phyloP scores from a whole-genome alignment of 53 echinoderm and acorn worm genomes.

The Antedon mediterranea region DNA sequence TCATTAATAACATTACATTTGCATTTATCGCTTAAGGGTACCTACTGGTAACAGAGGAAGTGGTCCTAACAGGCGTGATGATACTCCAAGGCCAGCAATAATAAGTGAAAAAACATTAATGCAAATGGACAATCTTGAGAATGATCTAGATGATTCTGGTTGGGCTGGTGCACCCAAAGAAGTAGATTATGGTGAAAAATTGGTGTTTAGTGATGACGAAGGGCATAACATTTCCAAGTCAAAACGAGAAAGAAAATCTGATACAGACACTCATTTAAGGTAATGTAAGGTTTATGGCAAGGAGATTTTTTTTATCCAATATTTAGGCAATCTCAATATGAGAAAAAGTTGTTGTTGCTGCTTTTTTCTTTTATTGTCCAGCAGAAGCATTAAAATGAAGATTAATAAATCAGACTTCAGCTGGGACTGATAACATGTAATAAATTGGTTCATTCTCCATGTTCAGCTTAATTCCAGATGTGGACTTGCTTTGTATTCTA shows the following conservation, averaged over 20 bases:
- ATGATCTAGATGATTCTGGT: conserved; percentile 28
- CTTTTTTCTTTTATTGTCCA: too few species aligned
- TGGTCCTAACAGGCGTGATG: not conserved
- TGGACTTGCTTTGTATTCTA: too few species aligned
- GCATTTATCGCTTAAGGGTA: not conserved
- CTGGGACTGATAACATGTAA: too few species aligned
- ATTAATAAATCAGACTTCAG: too few species aligned
- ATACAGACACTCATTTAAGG: not conserved
- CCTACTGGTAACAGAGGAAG: not conserved
- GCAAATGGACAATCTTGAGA: conserved; percentile 53
- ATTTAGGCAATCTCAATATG: too few species aligned
- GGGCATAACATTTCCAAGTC: not conserved
- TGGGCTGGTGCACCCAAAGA: conserved; percentile 84
- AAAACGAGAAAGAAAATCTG: not conserved
- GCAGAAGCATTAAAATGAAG: too few species aligned
- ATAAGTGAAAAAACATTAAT: conserved; percentile 47
- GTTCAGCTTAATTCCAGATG: too few species aligned
- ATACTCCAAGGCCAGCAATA: conserved; percentile 31
- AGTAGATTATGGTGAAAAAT: conserved; percentile 85
- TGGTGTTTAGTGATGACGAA: conserved; percentile 94
- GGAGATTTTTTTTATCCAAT: too few species aligned
- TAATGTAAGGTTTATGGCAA: not conserved
- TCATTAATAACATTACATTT: too few species aligned
- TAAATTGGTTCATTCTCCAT: too few species aligned
- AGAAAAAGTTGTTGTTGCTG: too few species aligned